Evolutionary conservation across 2,888 invertebrate species (phyloP).

Genomic region (Luperina nickerlii): DNA sequence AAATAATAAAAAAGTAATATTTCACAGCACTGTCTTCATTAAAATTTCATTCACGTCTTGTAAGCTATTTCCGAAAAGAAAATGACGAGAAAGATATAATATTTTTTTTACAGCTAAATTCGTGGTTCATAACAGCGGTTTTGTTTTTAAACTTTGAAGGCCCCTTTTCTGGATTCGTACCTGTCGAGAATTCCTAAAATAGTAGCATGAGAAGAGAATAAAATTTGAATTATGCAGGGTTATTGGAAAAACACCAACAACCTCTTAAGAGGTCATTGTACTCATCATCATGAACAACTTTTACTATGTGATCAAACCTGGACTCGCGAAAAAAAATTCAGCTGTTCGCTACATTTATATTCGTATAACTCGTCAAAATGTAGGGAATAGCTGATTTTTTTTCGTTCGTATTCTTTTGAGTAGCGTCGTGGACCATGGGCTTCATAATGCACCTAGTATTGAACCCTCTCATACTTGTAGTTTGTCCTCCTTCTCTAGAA

Average conservation of each 20-base stretch:
- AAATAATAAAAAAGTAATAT: not conserved
- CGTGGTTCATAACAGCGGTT: not conserved
- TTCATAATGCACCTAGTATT: conserved; percentile 20
- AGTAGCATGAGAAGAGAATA: not conserved
- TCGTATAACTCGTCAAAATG: too few species aligned
- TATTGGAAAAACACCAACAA: too few species aligned
- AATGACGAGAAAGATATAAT: not conserved
- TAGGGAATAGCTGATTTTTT: too few species aligned
- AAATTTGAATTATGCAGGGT: not conserved
- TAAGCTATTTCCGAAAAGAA: not conserved
- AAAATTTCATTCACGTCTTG: not conserved
- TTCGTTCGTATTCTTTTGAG: not conserved
- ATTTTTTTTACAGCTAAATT: not conserved
- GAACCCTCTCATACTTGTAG: conserved; percentile 25
- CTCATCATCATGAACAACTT: too few species aligned
- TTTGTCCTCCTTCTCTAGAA: conserved; percentile 22
- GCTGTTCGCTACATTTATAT: too few species aligned
- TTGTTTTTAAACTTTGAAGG: not conserved
- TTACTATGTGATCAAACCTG: too few species aligned
- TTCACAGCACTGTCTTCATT: not conserved
- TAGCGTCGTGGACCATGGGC: not conserved
- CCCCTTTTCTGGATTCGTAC: not conserved
- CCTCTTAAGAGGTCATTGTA: too few species aligned
- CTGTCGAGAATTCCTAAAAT: not conserved
- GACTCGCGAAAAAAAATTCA: too few species aligned